These are phyloP conservation scores for Thaumatotibia leucotreta DNA, from an alignment of 1,140 invertebrate genomes.

Conservation along the genomic window DNA sequence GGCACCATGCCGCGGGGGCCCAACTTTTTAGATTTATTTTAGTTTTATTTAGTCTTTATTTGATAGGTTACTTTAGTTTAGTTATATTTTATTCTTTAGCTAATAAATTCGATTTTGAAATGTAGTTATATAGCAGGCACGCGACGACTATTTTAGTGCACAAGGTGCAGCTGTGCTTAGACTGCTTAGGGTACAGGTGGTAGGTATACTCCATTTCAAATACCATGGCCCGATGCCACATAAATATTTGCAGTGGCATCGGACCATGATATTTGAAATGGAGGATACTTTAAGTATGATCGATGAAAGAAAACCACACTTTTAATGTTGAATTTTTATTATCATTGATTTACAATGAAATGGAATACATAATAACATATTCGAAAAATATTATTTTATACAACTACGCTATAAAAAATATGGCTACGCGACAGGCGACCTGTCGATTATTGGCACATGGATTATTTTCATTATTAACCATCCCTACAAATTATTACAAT, in stretches of 20 bases:
- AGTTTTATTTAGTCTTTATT: no score
- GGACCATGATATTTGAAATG: background rate
- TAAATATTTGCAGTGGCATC: background rate
- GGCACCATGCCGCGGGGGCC: no score
- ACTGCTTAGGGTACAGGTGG: no score
- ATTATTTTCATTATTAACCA: conserved; percentile 38
- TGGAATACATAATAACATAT: conserved; percentile 59
- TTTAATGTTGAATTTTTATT: conserved; percentile 57
- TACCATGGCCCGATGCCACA: background rate
- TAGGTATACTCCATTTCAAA: no score
- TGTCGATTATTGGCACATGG: conserved; percentile 68
- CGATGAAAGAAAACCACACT: conserved; percentile 21
- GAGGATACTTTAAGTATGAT: no score
- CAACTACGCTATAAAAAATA: conserved; percentile 65
- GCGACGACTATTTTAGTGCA: no score
- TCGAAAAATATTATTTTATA: conserved; percentile 56
- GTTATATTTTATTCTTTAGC: no score
- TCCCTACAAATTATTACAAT: conserved; percentile 29
- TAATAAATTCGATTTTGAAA: no score
- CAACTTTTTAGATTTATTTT: no score
- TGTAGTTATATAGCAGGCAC: no score
- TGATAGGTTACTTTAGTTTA: no score
- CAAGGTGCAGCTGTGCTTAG: no score
- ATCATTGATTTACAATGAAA: conserved; percentile 60
- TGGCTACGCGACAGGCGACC: conserved; percentile 57